Conservation (phyloP, 2,797 vertebrate genomes). For the Phoxinus dragarum region DNA sequence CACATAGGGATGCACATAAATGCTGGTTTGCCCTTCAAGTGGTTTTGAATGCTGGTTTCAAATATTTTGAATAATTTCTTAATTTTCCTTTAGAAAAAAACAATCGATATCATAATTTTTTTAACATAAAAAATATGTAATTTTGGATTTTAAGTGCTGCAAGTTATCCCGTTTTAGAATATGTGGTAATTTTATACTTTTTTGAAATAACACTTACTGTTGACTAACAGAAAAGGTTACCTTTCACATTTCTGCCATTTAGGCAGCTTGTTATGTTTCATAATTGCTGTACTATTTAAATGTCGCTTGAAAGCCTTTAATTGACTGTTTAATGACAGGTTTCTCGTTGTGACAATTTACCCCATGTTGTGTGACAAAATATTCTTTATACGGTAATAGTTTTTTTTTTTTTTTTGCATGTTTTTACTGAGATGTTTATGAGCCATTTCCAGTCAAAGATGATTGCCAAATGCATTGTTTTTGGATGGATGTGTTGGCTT, state of each 20-base stretch:
- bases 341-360: not conserved
- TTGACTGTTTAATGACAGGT: not conserved
- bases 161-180: not conserved
- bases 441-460: not conserved
- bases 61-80: not conserved
- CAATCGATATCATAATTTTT: not conserved
- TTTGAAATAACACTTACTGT: not conserved
- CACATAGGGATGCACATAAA: not conserved
- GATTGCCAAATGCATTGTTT: not conserved
- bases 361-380: not conserved
- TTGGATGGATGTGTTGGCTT: not conserved
- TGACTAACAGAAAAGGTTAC: not conserved
- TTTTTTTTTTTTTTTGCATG: not conserved
- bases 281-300: not conserved
- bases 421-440: not conserved
- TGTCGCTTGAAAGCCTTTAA: not conserved
- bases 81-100: not conserved
- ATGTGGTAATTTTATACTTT: not conserved
- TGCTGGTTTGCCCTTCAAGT: not conserved
- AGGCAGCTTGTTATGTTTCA: not conserved
- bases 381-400: no score
- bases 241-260: not conserved
- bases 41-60: not conserved
- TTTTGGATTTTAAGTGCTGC: not conserved
- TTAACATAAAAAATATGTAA: not conserved